Base-by-base conservation (phyloP, 2,888 invertebrate species). In the Pecten maximus region DNA sequence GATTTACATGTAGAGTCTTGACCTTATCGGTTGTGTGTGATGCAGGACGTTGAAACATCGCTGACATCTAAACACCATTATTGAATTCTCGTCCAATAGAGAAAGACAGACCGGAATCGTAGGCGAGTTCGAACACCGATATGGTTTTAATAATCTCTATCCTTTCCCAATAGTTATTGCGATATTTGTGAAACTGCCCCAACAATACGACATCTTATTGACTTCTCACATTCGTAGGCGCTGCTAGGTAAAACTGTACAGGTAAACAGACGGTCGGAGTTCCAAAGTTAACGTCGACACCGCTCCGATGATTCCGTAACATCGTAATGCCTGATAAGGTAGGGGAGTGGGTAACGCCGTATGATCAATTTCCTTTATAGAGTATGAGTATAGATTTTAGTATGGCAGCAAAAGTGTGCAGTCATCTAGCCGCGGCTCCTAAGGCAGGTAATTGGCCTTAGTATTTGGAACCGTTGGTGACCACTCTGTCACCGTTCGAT, bases 311-410 rank as follows among this genome's bases (percentile, higher is more conserved):
- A 74, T 23, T 74, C 74, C 12, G 74, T 28, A 74, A 74, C 74
- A 74, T 74, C 74, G 74, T 74, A 74, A 74, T 74, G 6, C 74
- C 74, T 35, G 74, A 74, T 74, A 74, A 74, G 35, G 28, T 35
- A 74, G 35, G 28, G 35, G 28, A 74, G 74, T 23, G 74, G 74
- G 35, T 74, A 74, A 74, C 74, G 74, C 74, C 28, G 35, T 74
- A 28, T 74, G 74, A 74, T 74, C 74, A 74, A 74, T 74, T 74
- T 74, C 74, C 74, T 74, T 74, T 74, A 74, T 74, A 35, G 74
- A 74, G 74, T 35, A 6, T 74, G 74, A 35, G 12, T 74, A 74
- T 74, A 35, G 74, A 74, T 74, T 74, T 74, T 74, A 74, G 74
- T 74, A 28, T 35, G 74, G 74, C 74, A 74, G 74, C 28, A 35